Percentiles rank a stretch among this genome's conserved stretches.
phyloP scores from a whole-genome alignment of 2,888 invertebrate species.

The Cordylochernes scorpioides region DNA sequence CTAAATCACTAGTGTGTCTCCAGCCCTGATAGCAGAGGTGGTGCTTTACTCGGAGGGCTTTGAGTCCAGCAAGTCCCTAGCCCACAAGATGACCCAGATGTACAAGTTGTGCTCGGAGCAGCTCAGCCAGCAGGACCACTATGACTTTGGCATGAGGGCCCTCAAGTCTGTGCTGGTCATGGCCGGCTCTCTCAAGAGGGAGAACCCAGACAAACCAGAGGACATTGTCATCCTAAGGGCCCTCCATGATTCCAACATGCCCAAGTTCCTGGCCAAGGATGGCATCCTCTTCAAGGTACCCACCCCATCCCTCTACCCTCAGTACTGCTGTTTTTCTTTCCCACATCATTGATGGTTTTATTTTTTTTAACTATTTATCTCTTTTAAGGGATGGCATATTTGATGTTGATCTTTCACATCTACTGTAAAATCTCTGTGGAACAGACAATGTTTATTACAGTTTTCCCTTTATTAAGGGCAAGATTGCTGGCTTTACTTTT shows the following conservation, averaged over 20 bases:
- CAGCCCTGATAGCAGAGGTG: constrained; percentile 60
- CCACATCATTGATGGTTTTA: too few species aligned
- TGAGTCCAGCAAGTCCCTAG: constrained; percentile 56
- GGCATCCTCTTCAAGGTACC: constrained; percentile 42
- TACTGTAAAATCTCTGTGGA: too few species aligned
- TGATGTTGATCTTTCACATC: too few species aligned
- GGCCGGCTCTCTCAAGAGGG: constrained; percentile 64
- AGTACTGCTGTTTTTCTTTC: too few species aligned
- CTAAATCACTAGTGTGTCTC: too few species aligned
- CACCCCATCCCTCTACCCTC: too few species aligned
- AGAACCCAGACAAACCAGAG: constrained; percentile 54
- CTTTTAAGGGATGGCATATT: too few species aligned
- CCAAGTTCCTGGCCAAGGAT: constrained; percentile 64
- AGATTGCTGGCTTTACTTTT: too few species aligned
- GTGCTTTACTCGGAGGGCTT: constrained; percentile 80
- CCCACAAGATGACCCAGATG: constrained; percentile 75
- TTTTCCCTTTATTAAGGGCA: too few species aligned
- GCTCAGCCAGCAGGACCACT: constrained; percentile 63
- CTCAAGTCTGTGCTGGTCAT: constrained; percentile 45
- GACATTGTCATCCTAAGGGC: constrained; percentile 49
- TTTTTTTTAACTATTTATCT: too few species aligned
- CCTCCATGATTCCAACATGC: constrained; percentile 59
- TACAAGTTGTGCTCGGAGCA: constrained; percentile 73
- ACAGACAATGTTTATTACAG: too few species aligned
- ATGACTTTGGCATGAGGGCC: constrained; percentile 60